Evolutionary conservation across 1,140 invertebrate genomes (phyloP).

Genomic region (Drosophila dunni): DNA sequence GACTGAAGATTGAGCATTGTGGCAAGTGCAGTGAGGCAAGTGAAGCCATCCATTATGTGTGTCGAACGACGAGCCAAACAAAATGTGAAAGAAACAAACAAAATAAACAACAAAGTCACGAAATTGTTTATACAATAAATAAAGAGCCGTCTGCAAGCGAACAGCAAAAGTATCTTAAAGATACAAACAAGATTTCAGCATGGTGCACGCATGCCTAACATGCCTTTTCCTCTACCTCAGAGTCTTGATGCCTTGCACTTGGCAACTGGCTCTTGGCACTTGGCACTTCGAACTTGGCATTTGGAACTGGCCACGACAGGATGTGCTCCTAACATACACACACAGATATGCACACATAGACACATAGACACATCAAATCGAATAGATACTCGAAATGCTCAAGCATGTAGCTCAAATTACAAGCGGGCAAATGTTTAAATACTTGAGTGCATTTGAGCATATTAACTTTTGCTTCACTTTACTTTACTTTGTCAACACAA

Average conservation of each 20-base stretch:
- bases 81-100: conserved; percentile 69
- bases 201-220: conserved; percentile 62
- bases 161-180: conserved; percentile 81
- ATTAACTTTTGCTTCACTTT: conserved; percentile 73
- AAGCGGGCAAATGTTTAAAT: conserved; percentile 81
- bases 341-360: conserved; percentile 28
- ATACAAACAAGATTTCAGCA: conserved; percentile 70
- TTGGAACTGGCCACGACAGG: conserved; percentile 28
- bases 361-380: conserved; percentile 24
- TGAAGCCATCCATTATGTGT: conserved; percentile 69
- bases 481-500: conserved; percentile 72
- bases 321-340: conserved; percentile 25
- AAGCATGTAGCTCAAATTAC: conserved; percentile 77
- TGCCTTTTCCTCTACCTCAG: conserved; percentile 38
- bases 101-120: conserved; percentile 80
- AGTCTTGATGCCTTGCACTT: conserved; percentile 28
- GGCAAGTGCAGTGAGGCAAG: conserved; percentile 16
- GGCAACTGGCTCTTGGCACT: conserved; percentile 4
- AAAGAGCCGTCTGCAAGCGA: conserved; percentile 60
- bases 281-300: conserved; percentile 8
- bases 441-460: conserved; percentile 74
- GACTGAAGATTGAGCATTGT: not conserved
- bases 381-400: conserved; percentile 55
- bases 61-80: conserved; percentile 67
- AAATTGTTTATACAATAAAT: conserved; percentile 82